A percentile compares a stretch with the other conserved stretches of the same genome.
Evolutionary conservation across 2,888 invertebrate genomes (phyloP).

Genomic region (Xestia ashworthii): DNA sequence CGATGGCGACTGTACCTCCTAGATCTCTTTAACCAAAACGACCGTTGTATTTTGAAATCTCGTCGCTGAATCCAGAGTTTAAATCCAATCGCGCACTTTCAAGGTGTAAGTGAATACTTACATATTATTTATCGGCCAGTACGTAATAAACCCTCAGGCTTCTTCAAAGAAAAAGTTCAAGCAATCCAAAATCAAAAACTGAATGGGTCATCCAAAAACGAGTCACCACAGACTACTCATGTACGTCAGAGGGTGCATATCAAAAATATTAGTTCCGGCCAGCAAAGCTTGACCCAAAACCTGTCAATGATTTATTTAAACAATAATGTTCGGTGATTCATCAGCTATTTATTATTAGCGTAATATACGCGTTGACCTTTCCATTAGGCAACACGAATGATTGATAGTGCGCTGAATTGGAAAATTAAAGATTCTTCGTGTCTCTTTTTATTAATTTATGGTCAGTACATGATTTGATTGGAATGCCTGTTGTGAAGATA

Average conservation of each 20-base stretch:
- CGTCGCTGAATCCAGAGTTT: neutral
- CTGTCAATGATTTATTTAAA: slow-evolving; percentile 55
- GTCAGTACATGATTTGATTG: slow-evolving; percentile 4
- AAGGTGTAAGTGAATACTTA: neutral
- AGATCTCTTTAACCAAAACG: no score
- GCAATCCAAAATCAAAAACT: slow-evolving; percentile 13
- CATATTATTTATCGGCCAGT: neutral
- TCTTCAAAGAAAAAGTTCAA: neutral
- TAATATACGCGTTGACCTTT: slow-evolving; percentile 49
- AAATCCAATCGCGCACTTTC: neutral
- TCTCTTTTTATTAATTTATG: slow-evolving; percentile 10
- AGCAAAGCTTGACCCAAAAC: slow-evolving; percentile 26
- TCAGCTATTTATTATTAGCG: slow-evolving; percentile 49
- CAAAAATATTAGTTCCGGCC: slow-evolving; percentile 29
- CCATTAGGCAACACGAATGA: slow-evolving; percentile 41
- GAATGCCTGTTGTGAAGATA: neutral
- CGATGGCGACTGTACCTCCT: neutral
- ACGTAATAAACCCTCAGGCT: neutral
- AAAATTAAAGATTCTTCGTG: slow-evolving; percentile 25
- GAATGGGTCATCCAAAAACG: neutral
- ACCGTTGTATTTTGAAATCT: neutral
- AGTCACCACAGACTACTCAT: neutral
- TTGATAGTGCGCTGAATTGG: slow-evolving; percentile 45
- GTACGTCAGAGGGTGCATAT: neutral
- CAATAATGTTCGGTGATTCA: slow-evolving; percentile 45